Evolutionary conservation across 2,113 vertebrate species (phyloP).

Genomic region (Phoenicopterus ruber): DNA sequence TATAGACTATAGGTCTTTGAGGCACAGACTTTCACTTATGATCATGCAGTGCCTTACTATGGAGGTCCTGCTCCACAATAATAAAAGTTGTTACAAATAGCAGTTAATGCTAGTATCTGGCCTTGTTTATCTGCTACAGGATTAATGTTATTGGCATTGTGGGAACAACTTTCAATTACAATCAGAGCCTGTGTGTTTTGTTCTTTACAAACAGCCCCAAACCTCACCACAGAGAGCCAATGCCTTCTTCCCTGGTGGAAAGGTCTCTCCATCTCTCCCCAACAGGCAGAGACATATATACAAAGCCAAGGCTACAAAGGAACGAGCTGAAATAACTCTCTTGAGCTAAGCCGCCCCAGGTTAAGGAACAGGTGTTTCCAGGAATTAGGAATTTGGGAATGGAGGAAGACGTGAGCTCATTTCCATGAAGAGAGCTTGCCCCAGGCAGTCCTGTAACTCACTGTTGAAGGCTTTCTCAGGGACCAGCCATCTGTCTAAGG

Average conservation of each 20-base stretch:
- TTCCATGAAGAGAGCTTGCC: slow-evolving; percentile 30
- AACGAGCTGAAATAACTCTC: background rate
- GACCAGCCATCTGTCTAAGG: slow-evolving; percentile 27
- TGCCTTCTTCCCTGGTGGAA: background rate
- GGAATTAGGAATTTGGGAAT: slow-evolving; percentile 29
- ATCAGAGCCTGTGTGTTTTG: background rate
- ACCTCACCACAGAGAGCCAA: background rate
- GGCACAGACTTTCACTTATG: background rate
- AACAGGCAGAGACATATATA: background rate
- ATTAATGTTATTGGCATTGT: background rate
- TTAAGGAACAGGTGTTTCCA: slow-evolving; percentile 57
- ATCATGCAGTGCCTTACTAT: background rate
- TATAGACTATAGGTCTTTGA: background rate
- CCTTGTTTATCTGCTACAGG: background rate
- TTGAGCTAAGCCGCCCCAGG: background rate
- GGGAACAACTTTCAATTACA: background rate
- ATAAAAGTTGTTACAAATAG: background rate
- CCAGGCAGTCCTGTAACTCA: slow-evolving; percentile 17
- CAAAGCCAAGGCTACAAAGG: background rate
- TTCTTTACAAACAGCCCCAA: background rate
- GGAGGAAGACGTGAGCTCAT: background rate
- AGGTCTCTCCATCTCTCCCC: background rate
- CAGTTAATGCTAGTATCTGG: background rate
- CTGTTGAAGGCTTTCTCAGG: slow-evolving; percentile 32
- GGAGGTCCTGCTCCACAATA: background rate